A percentile compares a stretch with the other conserved stretches of the same genome.
Conservation (phyloP, 2,888 invertebrate genomes). For the Watsonalla binaria region DNA sequence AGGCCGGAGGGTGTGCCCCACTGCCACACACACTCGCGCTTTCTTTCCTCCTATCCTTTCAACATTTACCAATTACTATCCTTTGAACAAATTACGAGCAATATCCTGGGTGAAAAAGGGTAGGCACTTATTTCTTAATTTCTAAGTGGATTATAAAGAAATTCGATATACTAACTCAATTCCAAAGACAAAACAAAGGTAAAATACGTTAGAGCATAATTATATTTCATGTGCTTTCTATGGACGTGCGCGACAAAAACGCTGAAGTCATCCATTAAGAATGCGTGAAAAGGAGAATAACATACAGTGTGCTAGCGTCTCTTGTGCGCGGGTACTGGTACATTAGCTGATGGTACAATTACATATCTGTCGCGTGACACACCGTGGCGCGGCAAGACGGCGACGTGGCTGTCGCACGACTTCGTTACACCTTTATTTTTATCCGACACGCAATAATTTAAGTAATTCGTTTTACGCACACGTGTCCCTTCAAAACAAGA, state of each 20-base stretch:
- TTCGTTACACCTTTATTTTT: constrained; percentile 16
- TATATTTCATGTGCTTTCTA: too few species aligned
- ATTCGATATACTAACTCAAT: too few species aligned
- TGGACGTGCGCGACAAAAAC: constrained; percentile 35
- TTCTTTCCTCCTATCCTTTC: constrained; percentile 22
- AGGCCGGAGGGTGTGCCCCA: constrained; percentile 49
- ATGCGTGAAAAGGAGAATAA: constrained; percentile 45
- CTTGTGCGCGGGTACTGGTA: constrained; percentile 9
- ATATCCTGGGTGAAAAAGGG: too few species aligned
- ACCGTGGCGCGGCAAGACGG: constrained; percentile 7
- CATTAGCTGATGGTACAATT: constrained; percentile 43
- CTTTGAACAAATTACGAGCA: not conserved
- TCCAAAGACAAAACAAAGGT: too few species aligned
- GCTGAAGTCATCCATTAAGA: constrained; percentile 56
- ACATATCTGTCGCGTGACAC: constrained; percentile 26
- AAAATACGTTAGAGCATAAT: too few species aligned
- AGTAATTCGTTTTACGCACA: constrained; percentile 26
- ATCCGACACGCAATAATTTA: constrained; percentile 22
- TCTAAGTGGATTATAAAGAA: too few species aligned
- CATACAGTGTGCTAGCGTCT: constrained; percentile 33
- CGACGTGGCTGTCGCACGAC: constrained; percentile 10
- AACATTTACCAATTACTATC: constrained; percentile 14
- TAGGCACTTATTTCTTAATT: too few species aligned
- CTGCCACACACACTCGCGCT: constrained; percentile 28
- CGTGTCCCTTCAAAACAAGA: constrained; percentile 16